These are phyloP conservation scores for Xiphias gladius DNA, from an alignment of 2,113 vertebrate genomes.

Conservation along the genomic window DNA sequence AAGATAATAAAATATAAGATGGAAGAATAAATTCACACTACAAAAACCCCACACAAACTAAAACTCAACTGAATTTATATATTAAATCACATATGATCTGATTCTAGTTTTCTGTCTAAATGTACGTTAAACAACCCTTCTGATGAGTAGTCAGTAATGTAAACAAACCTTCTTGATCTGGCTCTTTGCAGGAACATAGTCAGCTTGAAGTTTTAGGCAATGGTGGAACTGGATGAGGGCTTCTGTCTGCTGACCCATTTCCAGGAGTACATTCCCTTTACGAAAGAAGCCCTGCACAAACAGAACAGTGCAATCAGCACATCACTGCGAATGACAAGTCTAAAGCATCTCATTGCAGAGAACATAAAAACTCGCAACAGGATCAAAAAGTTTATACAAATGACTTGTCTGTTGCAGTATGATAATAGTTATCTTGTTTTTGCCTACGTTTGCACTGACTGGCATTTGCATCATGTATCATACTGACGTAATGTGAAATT, in stretches of 20 bases:
- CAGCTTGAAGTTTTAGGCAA: conserved; percentile 86
- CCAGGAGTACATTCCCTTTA: conserved; percentile 89
- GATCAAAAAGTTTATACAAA: background rate
- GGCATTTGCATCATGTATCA: background rate
- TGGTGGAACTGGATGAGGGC: conserved; percentile 86
- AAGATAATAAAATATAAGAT: background rate
- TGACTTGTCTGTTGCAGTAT: background rate
- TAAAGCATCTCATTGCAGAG: background rate
- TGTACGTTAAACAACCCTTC: background rate
- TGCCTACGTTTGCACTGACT: background rate
- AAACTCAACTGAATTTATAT: background rate
- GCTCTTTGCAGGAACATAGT: conserved; percentile 82
- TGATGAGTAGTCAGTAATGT: background rate
- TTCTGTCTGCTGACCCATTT: conserved; percentile 86
- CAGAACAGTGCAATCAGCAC: conserved; percentile 24
- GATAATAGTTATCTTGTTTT: background rate
- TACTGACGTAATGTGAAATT: background rate
- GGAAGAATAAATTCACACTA: background rate
- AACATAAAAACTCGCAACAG: background rate
- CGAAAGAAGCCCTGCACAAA: conserved; percentile 86
- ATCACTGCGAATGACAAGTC: background rate
- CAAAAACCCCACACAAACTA: background rate
- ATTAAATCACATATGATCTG: background rate
- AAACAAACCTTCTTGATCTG: conserved; percentile 84
- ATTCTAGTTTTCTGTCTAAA: background rate